phyloP scores from a whole-genome alignment of 2,888 invertebrate genomes.

The Cosmia trapezina region DNA sequence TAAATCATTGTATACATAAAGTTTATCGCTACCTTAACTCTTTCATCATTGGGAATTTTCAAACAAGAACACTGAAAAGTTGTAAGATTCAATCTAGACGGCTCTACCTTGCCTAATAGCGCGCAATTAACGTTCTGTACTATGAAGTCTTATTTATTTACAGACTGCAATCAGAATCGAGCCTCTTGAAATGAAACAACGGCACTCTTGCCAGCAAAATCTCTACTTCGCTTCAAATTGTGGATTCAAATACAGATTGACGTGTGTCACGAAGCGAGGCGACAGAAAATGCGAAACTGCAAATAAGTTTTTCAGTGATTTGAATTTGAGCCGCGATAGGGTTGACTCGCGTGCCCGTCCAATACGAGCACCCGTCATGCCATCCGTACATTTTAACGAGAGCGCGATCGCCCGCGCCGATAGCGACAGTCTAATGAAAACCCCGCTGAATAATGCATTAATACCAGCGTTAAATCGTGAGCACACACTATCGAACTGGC shows the following conservation, averaged over 20 bases:
- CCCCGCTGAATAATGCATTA: slow-evolving; percentile 90
- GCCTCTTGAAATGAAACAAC: slow-evolving; percentile 37
- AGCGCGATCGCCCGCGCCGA: slow-evolving; percentile 87
- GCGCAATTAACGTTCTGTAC: slow-evolving; percentile 37
- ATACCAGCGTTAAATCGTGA: slow-evolving; percentile 90
- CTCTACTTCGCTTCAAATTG: slow-evolving; percentile 17
- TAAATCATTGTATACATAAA: slow-evolving; percentile 37
- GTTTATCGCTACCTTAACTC: slow-evolving; percentile 34
- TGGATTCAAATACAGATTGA: slow-evolving; percentile 62
- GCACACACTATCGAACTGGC: slow-evolving; percentile 86
- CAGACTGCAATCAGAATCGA: slow-evolving; percentile 26
- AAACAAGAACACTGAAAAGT: slow-evolving; percentile 28
- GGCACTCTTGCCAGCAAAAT: slow-evolving; percentile 34
- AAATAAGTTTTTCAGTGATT: slow-evolving; percentile 73
- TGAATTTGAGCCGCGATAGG: slow-evolving; percentile 75
- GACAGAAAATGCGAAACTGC: slow-evolving; percentile 67
- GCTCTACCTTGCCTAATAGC: slow-evolving; percentile 40
- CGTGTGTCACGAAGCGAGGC: slow-evolving; percentile 66
- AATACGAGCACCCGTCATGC: slow-evolving; percentile 89
- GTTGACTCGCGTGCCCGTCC: slow-evolving; percentile 76
- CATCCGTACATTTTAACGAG: slow-evolving; percentile 90
- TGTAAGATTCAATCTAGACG: slow-evolving; percentile 31
- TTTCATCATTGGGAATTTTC: slow-evolving; percentile 28
- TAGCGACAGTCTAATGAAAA: slow-evolving; percentile 89
- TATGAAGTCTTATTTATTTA: slow-evolving; percentile 39